phyloP scores from a whole-genome alignment of 2,797 vertebrate genomes.

The Trachurus trachurus region DNA sequence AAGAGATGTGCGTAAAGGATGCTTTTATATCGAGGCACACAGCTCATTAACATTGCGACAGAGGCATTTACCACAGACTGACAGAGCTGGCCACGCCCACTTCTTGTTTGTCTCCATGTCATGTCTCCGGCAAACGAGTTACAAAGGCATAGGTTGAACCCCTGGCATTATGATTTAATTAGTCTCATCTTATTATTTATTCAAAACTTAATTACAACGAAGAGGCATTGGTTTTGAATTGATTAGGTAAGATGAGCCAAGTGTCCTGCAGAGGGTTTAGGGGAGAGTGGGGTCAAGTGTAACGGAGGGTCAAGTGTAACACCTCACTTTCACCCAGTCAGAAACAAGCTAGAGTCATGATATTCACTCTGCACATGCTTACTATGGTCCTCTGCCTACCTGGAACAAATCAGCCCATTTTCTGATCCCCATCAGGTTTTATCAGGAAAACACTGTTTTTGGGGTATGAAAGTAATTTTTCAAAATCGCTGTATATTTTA shows the following conservation, averaged over 20 bases:
- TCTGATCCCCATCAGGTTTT: too few relatives aligned
- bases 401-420: too few relatives aligned
- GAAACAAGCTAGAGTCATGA: too few relatives aligned
- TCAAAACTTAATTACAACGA: conserved; percentile 60
- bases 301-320: too few relatives aligned
- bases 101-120: conserved; percentile 48
- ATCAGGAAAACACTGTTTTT: too few relatives aligned
- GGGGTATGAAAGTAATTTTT: too few relatives aligned
- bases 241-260: conserved; percentile 46
- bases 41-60: conserved; percentile 38
- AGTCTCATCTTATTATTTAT: conserved; percentile 63
- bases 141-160: conserved; percentile 48
- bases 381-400: too few relatives aligned
- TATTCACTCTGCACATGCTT: too few relatives aligned
- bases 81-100: conserved; percentile 43
- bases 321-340: too few relatives aligned
- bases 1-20: conserved; percentile 32
- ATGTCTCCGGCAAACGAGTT: conserved; percentile 61
- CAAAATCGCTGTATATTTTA: too few relatives aligned
- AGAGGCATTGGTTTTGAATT: conserved; percentile 60
- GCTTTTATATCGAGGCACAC: conserved; percentile 29
- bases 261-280: conserved; percentile 36
- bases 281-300: too few relatives aligned
- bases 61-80: conserved; percentile 32
- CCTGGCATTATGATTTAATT: conserved; percentile 70